Percentiles rank a stretch among this genome's conserved stretches.
These are phyloP conservation scores for Drosophila nannoptera DNA, from an alignment of 1,140 invertebrate species.

Conservation along the genomic window DNA sequence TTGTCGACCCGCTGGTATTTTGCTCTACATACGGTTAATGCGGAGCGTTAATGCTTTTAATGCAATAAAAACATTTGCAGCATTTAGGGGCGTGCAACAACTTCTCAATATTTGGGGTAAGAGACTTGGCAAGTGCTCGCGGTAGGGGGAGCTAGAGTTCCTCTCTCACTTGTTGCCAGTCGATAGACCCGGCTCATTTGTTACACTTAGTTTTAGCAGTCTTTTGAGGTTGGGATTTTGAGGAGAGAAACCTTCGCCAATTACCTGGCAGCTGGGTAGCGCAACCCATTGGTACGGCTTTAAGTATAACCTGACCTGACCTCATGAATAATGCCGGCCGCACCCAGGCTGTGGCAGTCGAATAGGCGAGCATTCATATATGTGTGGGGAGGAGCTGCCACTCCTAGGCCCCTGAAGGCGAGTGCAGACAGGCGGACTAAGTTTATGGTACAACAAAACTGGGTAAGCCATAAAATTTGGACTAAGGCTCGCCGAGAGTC, in stretches of 20 bases:
- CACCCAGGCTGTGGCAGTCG: slow-evolving; percentile 25
- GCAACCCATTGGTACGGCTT: slow-evolving; percentile 11
- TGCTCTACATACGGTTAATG: slow-evolving; percentile 73
- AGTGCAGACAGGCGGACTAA: slow-evolving; percentile 57
- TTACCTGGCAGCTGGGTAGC: slow-evolving; percentile 32
- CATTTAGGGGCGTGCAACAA: slow-evolving; percentile 55
- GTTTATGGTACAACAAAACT: slow-evolving; percentile 73
- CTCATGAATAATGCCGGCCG: slow-evolving; percentile 49
- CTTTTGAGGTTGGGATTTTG: slow-evolving; percentile 34
- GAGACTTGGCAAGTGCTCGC: slow-evolving; percentile 1
- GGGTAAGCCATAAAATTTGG: slow-evolving; percentile 66
- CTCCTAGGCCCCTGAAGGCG: slow-evolving; percentile 62
- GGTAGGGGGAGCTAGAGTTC: slow-evolving; percentile 18
- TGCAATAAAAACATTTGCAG: slow-evolving; percentile 75
- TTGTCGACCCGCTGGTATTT: slow-evolving; percentile 39
- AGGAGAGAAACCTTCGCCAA: slow-evolving; percentile 4
- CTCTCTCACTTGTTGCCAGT: slow-evolving; percentile 61
- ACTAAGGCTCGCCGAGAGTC: slow-evolving; percentile 10
- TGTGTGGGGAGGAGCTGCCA: slow-evolving; percentile 28
- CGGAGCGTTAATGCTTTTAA: slow-evolving; percentile 71
- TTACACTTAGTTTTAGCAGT: background rate
- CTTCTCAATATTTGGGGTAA: background rate
- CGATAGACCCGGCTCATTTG: background rate
- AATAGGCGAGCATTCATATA: background rate
- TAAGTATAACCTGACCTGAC: slow-evolving; percentile 11